Conservation (phyloP, 2,797 vertebrate genomes). For the Petrocephalus schoutedeni region DNA sequence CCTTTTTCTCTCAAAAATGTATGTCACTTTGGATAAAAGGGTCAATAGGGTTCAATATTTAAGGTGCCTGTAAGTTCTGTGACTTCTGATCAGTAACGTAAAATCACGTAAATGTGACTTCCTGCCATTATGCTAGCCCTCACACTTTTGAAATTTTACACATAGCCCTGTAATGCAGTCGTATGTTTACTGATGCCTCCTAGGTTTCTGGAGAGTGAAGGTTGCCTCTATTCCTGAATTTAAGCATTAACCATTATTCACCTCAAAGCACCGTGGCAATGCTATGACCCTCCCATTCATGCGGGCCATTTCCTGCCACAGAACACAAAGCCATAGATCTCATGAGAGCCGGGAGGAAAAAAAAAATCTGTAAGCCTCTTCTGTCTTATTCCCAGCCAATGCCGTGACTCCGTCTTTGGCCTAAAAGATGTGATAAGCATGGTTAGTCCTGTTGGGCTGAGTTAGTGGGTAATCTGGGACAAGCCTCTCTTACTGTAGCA, state of each 20-base stretch:
- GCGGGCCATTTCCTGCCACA: background rate
- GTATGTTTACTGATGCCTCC: background rate
- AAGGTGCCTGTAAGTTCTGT: background rate
- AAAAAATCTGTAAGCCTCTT: background rate
- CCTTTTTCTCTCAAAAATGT: background rate
- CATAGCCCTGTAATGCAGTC: background rate
- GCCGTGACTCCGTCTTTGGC: background rate
- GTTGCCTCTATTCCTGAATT: background rate
- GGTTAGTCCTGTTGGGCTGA: conserved; percentile 13
- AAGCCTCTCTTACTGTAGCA: conserved; percentile 10
- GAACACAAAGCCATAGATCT: background rate
- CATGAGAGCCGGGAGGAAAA: background rate
- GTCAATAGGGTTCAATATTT: background rate
- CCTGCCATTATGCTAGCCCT: background rate
- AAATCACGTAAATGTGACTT: background rate
- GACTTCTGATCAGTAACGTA: background rate
- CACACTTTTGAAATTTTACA: background rate
- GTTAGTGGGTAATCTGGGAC: conserved; percentile 29
- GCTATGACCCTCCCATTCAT: background rate
- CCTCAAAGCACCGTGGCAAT: background rate
- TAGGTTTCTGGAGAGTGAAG: background rate
- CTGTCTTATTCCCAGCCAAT: background rate
- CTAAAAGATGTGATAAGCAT: conserved; percentile 2
- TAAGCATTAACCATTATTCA: background rate
- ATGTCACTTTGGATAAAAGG: no score